Percentiles rank a stretch among this genome's conserved stretches.
Conservation (phyloP, 2,888 invertebrate species). For the Hemaris fuciformis region DNA sequence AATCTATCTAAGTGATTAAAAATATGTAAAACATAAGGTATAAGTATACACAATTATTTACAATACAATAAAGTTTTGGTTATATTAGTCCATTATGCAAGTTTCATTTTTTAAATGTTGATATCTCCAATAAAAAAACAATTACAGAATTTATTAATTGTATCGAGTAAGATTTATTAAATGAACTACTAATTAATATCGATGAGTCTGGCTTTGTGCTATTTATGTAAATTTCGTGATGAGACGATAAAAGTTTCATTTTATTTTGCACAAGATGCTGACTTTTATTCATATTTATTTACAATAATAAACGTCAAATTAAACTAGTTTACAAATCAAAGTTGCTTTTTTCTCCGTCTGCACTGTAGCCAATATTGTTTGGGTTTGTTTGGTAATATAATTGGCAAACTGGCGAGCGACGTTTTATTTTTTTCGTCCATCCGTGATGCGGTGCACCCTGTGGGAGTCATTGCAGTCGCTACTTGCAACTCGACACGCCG, state of each 20-base stretch:
- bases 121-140: neutral
- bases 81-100: no score
- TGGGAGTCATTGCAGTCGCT: neutral
- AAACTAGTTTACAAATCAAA: neutral
- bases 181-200: neutral
- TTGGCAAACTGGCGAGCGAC: neutral
- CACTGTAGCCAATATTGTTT: neutral
- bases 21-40: no score
- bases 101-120: neutral
- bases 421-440: neutral
- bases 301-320: neutral
- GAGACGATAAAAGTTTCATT: constrained; percentile 5
- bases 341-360: neutral
- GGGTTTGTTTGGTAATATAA: no score
- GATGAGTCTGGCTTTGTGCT: constrained; percentile 8
- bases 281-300: neutral
- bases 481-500: constrained; percentile 18
- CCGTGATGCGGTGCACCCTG: neutral
- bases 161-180: neutral
- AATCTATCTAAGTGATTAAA: no score
- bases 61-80: neutral
- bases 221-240: neutral
- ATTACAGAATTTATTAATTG: neutral
- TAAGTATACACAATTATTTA: neutral
- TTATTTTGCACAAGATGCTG: constrained; percentile 12